These are phyloP conservation scores for Ranitomeya variabilis DNA, from an alignment of 2,113 vertebrate species.

Conservation along the genomic window DNA sequence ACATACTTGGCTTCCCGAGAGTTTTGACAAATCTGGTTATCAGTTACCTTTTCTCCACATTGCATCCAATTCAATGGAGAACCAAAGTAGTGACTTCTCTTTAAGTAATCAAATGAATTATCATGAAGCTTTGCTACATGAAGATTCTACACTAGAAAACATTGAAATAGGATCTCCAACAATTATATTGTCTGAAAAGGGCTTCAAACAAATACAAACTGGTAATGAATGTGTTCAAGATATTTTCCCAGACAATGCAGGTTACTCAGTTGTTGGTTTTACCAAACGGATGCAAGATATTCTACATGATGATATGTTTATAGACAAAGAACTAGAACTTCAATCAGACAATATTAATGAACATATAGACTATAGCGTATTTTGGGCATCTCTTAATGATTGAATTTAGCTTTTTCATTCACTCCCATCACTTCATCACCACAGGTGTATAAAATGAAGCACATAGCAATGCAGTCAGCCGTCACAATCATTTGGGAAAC, in stretches of 20 bases:
- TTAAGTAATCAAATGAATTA: not conserved
- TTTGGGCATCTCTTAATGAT: slow-evolving; percentile 14
- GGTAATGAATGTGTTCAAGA: not conserved
- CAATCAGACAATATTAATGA: not conserved
- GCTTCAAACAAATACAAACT: not conserved
- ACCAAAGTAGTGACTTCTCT: not conserved
- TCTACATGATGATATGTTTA: not conserved
- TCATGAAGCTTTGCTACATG: not conserved
- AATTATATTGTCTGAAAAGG: not conserved
- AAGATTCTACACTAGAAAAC: not conserved
- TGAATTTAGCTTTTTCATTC: not conserved
- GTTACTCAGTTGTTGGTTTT: not conserved
- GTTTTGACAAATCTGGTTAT: not conserved
- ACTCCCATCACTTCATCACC: too few relatives aligned
- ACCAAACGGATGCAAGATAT: not conserved
- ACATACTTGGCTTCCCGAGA: not conserved
- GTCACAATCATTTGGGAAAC: not conserved
- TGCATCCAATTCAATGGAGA: not conserved
- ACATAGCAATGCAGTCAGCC: too few relatives aligned
- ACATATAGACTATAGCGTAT: not conserved
- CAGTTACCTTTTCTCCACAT: slow-evolving; percentile 17
- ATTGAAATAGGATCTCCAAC: not conserved
- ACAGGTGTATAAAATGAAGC: too few relatives aligned
- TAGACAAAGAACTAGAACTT: not conserved
- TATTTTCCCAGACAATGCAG: not conserved